A percentile compares a stretch with the other conserved stretches of the same genome.
Conservation (phyloP, 2,113 vertebrate species). For the Ictalurus punctatus region DNA sequence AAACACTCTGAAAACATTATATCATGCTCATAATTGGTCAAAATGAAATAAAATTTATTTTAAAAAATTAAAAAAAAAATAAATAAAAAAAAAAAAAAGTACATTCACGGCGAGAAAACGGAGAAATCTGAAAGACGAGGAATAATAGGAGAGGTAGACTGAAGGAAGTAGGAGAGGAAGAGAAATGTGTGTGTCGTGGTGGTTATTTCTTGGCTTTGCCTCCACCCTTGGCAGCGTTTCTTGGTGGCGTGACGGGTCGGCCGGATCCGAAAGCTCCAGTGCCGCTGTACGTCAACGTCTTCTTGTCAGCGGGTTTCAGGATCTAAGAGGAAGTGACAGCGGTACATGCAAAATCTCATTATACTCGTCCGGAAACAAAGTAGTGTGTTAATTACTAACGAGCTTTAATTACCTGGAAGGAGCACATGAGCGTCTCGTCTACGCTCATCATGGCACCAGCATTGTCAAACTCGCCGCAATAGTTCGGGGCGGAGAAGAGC, state of each 20-base stretch:
- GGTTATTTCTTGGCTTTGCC: slow-evolving; percentile 91
- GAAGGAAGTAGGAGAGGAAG: slow-evolving; percentile 68
- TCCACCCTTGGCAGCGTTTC: slow-evolving; percentile 75
- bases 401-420: slow-evolving; percentile 83
- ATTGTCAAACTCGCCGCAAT: slow-evolving; percentile 96
- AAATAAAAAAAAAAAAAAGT: not conserved
- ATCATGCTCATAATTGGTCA: slow-evolving; percentile 41
- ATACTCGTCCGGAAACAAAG: no score
- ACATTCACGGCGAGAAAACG: slow-evolving; percentile 66
- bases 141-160: slow-evolving; percentile 62
- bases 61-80: not conserved
- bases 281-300: slow-evolving; percentile 85
- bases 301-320: slow-evolving; percentile 83
- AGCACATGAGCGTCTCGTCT: slow-evolving; percentile 95
- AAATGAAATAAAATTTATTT: not conserved
- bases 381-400: not conserved
- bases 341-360: no score
- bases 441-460: slow-evolving; percentile 98
- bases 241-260: slow-evolving; percentile 89
- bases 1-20: not conserved
- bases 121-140: slow-evolving; percentile 73
- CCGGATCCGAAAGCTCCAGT: slow-evolving; percentile 82
- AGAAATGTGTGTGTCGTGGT: slow-evolving; percentile 28
- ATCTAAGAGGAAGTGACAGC: slow-evolving; percentile 60
- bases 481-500: slow-evolving; percentile 95